A percentile compares a stretch with the other conserved stretches of the same genome.
Conservation (phyloP, 2,888 invertebrate species). For the Ectropis crepuscularia region DNA sequence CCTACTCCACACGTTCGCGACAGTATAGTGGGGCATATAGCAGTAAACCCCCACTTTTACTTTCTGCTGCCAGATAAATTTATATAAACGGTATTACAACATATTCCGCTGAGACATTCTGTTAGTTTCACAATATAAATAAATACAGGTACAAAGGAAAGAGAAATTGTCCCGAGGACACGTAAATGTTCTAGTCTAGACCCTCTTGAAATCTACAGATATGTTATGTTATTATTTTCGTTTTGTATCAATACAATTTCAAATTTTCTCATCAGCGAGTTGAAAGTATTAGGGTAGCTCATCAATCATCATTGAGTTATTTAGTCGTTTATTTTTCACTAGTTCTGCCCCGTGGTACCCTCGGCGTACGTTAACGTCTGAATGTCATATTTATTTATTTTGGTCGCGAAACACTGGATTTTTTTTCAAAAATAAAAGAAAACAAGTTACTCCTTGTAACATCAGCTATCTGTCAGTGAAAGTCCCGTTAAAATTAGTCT, state of each 20-base stretch:
- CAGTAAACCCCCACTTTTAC: conserved; percentile 20
- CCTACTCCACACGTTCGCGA: too few species aligned
- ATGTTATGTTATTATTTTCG: conserved; percentile 27
- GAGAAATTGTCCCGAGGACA: conserved; percentile 35
- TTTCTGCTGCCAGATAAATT: conserved; percentile 22
- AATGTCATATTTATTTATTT: too few species aligned
- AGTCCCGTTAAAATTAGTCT: too few species aligned
- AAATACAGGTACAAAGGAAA: conserved; percentile 37
- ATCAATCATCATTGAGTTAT: too few species aligned
- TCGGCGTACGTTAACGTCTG: too few species aligned
- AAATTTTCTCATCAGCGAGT: not conserved
- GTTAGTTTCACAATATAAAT: conserved; percentile 45
- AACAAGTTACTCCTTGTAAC: too few species aligned
- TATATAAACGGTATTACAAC: conserved; percentile 37
- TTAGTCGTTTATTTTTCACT: too few species aligned
- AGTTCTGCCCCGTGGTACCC: too few species aligned
- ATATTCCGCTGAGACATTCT: conserved; percentile 40
- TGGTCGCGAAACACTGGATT: too few species aligned
- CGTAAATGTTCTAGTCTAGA: conserved; percentile 25
- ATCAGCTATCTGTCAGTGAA: too few species aligned
- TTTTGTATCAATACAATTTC: conserved; percentile 11
- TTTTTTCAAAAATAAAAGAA: too few species aligned
- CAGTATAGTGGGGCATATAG: too few species aligned
- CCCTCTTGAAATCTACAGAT: conserved; percentile 9
- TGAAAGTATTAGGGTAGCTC: not conserved